Evolutionary conservation across 2,113 vertebrate species (phyloP), one percentile per base, ranked within the genome.

Genomic region (Saimiri boliviensis): DNA sequence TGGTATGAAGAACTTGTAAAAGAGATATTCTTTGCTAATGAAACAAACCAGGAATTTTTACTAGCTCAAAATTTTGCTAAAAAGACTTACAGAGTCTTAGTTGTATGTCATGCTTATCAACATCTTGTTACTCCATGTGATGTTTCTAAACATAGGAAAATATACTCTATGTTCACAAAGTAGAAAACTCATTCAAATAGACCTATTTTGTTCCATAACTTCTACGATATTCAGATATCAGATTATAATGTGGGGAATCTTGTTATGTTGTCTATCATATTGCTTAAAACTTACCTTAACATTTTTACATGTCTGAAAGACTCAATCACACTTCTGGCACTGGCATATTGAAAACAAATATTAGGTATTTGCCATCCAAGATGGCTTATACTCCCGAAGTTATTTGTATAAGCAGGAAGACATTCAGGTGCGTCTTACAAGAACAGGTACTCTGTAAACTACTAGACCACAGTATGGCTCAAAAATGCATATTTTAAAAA

Each of bases 91-190:
- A 37, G 8, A 70, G 7, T 54, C 60, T 89, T 60, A 42, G 9
- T 19, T n/a, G 32, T n/a, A 76, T 68, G n/a, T n/a, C 14, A 23
- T 35, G 8, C 45, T 86, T 86, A 25, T 45, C 80, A 82, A 68
- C 42, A 42, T n/a, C 19, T 92, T 76, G 13, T 91, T 68, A 82
- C 52, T 68, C 19, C 74, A 37, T 45, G 9, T 63, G 60, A 27
- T 42, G 23, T 63, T 96, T 93, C 23, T 70, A 92, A 91, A 32
- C 86, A 37, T 32, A 49, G 73, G 47, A n/a, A 71, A 90, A 25
- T 11, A 76, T 42, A 60, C 8, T 80, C 47, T 60, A 40, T 63
- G 54, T 60, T 92, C 40, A 54, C 3, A 58, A 68, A 77, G 45
- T 27, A 83, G 19, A 52, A 84, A 80, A 82, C 5, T 74, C 40